Conservation (phyloP, 2,113 vertebrate species). For the Clupea harengus region DNA sequence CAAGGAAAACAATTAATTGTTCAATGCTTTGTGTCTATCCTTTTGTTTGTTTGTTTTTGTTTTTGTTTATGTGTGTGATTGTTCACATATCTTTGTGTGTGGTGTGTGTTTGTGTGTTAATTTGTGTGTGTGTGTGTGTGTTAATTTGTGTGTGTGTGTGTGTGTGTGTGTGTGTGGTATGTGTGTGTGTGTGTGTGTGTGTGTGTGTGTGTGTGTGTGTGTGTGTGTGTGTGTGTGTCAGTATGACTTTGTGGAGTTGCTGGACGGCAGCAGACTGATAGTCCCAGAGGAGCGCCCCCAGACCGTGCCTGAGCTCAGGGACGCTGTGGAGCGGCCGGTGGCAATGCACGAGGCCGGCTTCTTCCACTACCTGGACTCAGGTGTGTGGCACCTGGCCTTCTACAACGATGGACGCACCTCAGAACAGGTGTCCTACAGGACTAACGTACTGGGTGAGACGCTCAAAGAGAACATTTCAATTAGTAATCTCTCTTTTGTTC, state of each 20-base stretch:
- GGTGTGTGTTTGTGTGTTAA: not conserved
- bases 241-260: conserved; percentile 97
- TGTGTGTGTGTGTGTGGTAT: not conserved
- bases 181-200: not conserved
- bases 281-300: conserved; percentile 83
- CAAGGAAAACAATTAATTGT: not conserved
- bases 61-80: not conserved
- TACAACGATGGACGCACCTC: conserved; percentile 93
- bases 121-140: not conserved
- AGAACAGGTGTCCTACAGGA: conserved; percentile 92
- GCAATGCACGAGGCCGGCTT: conserved; percentile 93
- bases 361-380: conserved; percentile 93
- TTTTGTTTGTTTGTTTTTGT: not conserved
- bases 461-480: not conserved
- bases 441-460: conserved; percentile 88
- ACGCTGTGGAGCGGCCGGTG: conserved; percentile 78
- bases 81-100: not conserved
- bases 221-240: conserved; percentile 56
- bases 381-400: conserved; percentile 97
- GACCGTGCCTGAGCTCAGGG: conserved; percentile 72
- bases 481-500: too few relatives aligned
- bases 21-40: not conserved
- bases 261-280: conserved; percentile 95
- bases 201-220: not conserved
- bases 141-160: not conserved